These are phyloP conservation scores for Eumaeus atala DNA, from an alignment of 1,140 invertebrate species.

Conservation along the genomic window DNA sequence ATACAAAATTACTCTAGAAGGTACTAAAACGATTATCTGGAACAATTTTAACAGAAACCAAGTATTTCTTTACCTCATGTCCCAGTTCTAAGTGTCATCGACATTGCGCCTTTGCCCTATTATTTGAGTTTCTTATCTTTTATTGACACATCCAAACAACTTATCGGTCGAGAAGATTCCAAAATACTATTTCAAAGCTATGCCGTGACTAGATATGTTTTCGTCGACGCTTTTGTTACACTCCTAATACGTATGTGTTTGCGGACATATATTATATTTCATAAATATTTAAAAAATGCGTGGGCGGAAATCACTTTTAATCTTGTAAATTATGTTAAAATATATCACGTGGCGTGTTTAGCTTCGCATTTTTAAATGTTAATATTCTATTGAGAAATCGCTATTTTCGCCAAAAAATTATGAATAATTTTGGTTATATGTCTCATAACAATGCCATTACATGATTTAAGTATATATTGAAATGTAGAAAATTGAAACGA, in stretches of 20 bases:
- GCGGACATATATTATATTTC: neutral
- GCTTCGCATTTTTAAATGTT: neutral
- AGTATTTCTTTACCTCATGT: conserved; percentile 19
- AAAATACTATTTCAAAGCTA: conserved; percentile 25
- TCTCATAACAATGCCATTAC: too few species aligned
- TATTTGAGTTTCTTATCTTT: conserved; percentile 61
- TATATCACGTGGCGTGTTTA: conserved; percentile 3
- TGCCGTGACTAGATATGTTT: conserved; percentile 23
- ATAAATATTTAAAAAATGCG: neutral
- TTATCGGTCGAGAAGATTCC: conserved; percentile 60
- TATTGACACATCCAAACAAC: conserved; percentile 63
- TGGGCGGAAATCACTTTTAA: conserved; percentile 7
- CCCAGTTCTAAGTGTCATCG: conserved; percentile 50
- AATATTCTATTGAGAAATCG: conserved; percentile 6
- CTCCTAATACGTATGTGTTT: neutral
- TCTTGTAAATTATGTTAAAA: conserved; percentile 10
- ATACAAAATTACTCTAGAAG: neutral
- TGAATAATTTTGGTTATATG: too few species aligned
- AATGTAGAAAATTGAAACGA: too few species aligned
- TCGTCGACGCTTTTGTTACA: neutral
- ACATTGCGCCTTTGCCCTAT: conserved; percentile 41
- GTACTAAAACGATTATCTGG: neutral
- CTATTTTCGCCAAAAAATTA: neutral
- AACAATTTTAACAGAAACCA: neutral
- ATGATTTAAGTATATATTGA: too few species aligned